Percentiles rank a stretch among this genome's conserved stretches.
Conservation (phyloP, 1,140 invertebrate species). For the Mylabris phalerata region DNA sequence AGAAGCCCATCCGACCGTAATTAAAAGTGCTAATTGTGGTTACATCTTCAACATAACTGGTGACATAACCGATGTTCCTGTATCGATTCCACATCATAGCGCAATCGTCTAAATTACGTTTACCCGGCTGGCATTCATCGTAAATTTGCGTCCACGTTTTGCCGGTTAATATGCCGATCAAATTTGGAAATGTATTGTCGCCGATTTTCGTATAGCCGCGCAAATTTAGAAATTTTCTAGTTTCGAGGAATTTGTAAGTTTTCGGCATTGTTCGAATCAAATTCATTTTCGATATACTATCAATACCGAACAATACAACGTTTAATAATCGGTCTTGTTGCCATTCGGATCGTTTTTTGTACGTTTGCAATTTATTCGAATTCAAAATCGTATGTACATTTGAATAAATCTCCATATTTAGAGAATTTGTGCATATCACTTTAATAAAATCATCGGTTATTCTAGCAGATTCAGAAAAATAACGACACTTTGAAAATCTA, state of each 20-base stretch:
- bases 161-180: slow-evolving; percentile 70
- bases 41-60: slow-evolving; percentile 59
- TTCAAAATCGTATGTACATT: slow-evolving; percentile 46
- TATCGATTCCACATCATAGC: slow-evolving; percentile 60
- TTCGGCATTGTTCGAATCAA: slow-evolving; percentile 52
- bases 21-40: slow-evolving; percentile 56
- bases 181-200: slow-evolving; percentile 77
- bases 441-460: slow-evolving; percentile 41
- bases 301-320: slow-evolving; percentile 71
- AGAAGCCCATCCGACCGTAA: slow-evolving; percentile 57
- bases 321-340: slow-evolving; percentile 41
- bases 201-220: slow-evolving; percentile 62
- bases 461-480: slow-evolving; percentile 41
- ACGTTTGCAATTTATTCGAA: slow-evolving; percentile 22
- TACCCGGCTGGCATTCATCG: slow-evolving; percentile 46
- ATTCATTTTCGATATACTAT: slow-evolving; percentile 74
- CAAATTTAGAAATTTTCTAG: slow-evolving; percentile 45
- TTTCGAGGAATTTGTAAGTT: slow-evolving; percentile 58
- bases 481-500: slow-evolving; percentile 41
- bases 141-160: slow-evolving; percentile 29
- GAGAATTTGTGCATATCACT: slow-evolving; percentile 41
- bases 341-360: slow-evolving; percentile 8
- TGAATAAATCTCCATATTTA: slow-evolving; percentile 43
- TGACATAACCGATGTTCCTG: slow-evolving; percentile 53
- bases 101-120: slow-evolving; percentile 50